A percentile compares a stretch with the other conserved stretches of the same genome.
Evolutionary conservation across 2,113 vertebrate genomes (phyloP).

Genomic region (Misgurnus mizolepis): DNA sequence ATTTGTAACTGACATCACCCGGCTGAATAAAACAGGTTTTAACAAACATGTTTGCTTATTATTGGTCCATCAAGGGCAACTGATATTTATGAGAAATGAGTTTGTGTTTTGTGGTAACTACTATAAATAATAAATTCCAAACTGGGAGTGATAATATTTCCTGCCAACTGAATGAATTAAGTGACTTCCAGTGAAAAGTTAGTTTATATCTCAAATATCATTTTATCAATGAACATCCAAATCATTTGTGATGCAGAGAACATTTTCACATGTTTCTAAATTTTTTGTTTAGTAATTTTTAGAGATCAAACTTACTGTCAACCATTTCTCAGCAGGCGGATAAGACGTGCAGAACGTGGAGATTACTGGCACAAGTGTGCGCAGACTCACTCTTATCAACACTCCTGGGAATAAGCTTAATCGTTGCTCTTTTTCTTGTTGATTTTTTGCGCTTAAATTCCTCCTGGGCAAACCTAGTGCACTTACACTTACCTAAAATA

Average conservation of each 20-base stretch:
- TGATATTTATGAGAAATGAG: background rate
- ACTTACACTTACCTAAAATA: no score
- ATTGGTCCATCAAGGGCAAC: background rate
- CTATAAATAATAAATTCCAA: background rate
- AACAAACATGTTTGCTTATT: background rate
- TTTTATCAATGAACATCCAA: background rate
- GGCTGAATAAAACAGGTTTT: constrained; percentile 28
- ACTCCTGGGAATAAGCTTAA: constrained; percentile 33
- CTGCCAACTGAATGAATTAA: background rate
- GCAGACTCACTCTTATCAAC: constrained; percentile 18
- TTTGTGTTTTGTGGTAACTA: background rate
- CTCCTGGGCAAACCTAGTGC: no score
- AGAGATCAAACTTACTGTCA: constrained; percentile 5
- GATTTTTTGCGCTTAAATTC: background rate
- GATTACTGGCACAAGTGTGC: constrained; percentile 22
- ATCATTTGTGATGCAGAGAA: background rate
- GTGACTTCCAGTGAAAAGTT: background rate
- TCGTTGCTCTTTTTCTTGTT: constrained; percentile 4
- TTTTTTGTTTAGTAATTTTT: background rate
- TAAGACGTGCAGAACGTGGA: constrained; percentile 31
- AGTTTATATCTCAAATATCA: background rate
- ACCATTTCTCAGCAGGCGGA: constrained; percentile 2
- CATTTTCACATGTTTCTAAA: background rate
- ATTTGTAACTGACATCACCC: constrained; percentile 1
- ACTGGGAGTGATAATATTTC: background rate